A percentile compares a stretch with the other conserved stretches of the same genome.
Conservation (phyloP, 2,888 invertebrate species). For the Eubasilissa splendida region DNA sequence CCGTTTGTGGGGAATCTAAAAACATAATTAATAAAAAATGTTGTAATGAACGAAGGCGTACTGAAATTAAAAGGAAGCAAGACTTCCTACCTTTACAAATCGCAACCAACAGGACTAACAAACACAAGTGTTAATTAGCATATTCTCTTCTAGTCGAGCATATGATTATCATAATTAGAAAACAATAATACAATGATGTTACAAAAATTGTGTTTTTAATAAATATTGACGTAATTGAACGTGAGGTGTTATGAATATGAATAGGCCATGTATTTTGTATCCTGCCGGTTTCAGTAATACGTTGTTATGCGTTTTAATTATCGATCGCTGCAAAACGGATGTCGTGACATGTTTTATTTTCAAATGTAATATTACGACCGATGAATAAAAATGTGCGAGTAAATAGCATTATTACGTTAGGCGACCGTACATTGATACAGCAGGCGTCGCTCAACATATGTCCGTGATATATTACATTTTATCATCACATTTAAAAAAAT, state of each 20-base stretch:
- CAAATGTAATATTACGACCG: conserved; percentile 11
- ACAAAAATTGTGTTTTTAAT: conserved; percentile 30
- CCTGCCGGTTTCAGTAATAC: background rate
- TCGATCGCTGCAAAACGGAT: conserved; percentile 26
- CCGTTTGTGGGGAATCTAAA: no score
- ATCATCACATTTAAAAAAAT: no score
- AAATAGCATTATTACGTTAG: conserved; percentile 7
- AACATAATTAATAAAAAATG: no score
- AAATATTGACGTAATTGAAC: conserved; percentile 41
- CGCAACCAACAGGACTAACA: background rate
- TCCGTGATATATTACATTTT: no score
- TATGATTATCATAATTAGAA: conserved; percentile 24
- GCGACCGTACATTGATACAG: conserved; percentile 18
- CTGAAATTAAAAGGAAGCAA: conserved; percentile 9
- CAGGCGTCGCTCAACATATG: background rate
- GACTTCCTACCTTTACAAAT: conserved; percentile 21
- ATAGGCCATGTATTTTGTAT: conserved; percentile 3
- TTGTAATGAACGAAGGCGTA: background rate
- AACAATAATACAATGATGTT: conserved; percentile 23
- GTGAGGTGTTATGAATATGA: conserved; percentile 12
- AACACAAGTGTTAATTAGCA: conserved; percentile 33
- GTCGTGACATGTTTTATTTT: conserved; percentile 22
- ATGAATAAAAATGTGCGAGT: background rate
- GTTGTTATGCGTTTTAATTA: conserved; percentile 7
- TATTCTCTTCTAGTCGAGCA: background rate